These are phyloP conservation scores for Anticlea derivata DNA, from an alignment of 2,888 invertebrate genomes.

Conservation along the genomic window DNA sequence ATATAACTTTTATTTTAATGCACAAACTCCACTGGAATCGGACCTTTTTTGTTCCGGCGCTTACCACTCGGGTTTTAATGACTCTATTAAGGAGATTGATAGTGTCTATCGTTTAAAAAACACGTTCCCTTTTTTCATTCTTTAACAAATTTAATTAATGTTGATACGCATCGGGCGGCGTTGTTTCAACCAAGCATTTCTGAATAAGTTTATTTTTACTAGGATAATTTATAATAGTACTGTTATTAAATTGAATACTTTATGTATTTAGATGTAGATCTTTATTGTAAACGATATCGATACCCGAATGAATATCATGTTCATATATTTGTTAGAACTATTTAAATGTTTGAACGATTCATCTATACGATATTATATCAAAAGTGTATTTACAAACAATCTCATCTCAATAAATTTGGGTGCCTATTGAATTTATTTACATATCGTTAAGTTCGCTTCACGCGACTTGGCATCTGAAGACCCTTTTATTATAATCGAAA, in stretches of 20 bases:
- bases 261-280: conserved; percentile 24
- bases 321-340: conserved; percentile 6
- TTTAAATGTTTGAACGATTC: conserved; percentile 16
- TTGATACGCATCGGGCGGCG: conserved; percentile 59
- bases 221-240: conserved; percentile 23
- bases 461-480: conserved; percentile 44
- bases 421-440: conserved; percentile 48
- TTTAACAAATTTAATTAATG: conserved; percentile 79
- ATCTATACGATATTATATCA: conserved; percentile 33
- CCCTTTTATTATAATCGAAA: conserved; percentile 37
- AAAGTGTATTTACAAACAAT: conserved; percentile 45
- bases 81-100: conserved; percentile 83
- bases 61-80: conserved; percentile 73
- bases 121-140: conserved; percentile 60
- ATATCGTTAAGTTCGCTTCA: conserved; percentile 52
- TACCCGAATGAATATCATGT: conserved; percentile 18
- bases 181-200: conserved; percentile 36
- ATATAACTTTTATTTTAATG: conserved; percentile 46
- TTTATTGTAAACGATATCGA: conserved; percentile 17
- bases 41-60: conserved; percentile 51
- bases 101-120: conserved; percentile 70
- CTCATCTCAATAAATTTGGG: conserved; percentile 43
- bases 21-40: conserved; percentile 21
- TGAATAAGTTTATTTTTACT: conserved; percentile 29
- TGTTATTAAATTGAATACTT: conserved; percentile 25